Base-by-base conservation (phyloP, 1,140 invertebrate genomes). In the Ceratina australensis region DNA sequence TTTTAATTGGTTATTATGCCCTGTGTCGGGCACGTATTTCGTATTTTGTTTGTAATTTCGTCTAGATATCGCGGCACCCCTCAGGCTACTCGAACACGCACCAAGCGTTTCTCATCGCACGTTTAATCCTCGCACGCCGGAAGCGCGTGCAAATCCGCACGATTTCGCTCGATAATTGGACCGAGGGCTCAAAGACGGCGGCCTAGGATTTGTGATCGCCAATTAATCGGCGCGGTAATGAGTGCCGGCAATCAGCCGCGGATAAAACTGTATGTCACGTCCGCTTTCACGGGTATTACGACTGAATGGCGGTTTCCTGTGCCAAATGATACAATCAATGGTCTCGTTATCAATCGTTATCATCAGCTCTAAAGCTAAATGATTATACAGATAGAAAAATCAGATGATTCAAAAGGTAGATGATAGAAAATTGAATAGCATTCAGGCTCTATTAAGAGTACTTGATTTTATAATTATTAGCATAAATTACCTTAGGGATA, bases 1-100 rank as follows among this genome's bases (percentile, higher is more conserved):
- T 87, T 88, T 88, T 87, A 80, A 88, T 88, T 87, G 85, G 67
- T 88, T 85, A 87, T 86, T 84, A 77, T 60, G 74, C 78, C 33
- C 33, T 10, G 33, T 28, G 79, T 22, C 22, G 22, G 24, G 52
- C 22, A 24, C 28, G 72, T 65, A 65, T 84, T 81, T 82, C 77
- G 71, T 84, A 65, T 85, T 82, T 85, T 79, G 77, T 77, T 80
- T 69, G 77, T 66, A 83, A 86, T 87, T 87, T 86, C 78, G 47
- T 56, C 56, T 42, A 42, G 33, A 42, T 42, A 42, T 42, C 20
- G 8, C 63, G 2, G n/a, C n/a, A n/a, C 63, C 24, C 22, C n/a
- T 13, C 56, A 0, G 0, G 8, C 33, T 10, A 5, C 33, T 10
- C 33, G 33, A 10, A 42, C 33, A 42, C 33, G 33, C 33, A 42